Percentiles rank a stretch among this genome's conserved stretches.
These are phyloP conservation scores for Leptobrachium ailaonicum DNA, from an alignment of 2,113 vertebrate species.

Conservation along the genomic window DNA sequence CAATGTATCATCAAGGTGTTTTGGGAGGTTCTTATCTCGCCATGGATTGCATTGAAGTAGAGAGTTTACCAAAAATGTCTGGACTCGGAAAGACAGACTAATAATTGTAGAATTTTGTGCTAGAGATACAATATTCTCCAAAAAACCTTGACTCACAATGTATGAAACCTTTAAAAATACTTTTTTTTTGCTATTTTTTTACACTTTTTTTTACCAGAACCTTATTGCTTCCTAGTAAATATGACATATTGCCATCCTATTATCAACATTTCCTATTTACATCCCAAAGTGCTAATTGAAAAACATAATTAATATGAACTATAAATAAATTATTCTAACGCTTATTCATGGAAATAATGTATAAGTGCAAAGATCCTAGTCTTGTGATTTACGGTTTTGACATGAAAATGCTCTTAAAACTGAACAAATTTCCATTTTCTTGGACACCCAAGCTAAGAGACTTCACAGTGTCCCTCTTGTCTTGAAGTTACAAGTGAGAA, in stretches of 20 bases:
- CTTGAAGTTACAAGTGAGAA: not conserved
- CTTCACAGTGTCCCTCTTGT: not conserved
- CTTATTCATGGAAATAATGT: not conserved
- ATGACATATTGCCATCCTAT: no score
- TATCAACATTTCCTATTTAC: not conserved
- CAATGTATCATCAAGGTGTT: not conserved
- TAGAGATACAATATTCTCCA: not conserved
- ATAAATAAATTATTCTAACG: not conserved
- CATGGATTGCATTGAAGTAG: no score
- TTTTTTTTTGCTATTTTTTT: not conserved
- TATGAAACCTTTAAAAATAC: no score
- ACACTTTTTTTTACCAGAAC: not conserved
- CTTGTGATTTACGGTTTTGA: not conserved
- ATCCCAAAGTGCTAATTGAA: not conserved
- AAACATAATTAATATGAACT: not conserved
- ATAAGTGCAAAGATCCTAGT: not conserved
- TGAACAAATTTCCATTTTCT: constrained; percentile 32
- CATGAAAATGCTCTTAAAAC: constrained; percentile 40
- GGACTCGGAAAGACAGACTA: no score
- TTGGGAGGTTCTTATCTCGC: not conserved
- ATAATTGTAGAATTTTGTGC: no score
- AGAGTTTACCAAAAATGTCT: no score
- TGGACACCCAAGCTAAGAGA: not conserved
- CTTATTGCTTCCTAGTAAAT: not conserved
- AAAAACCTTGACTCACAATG: not conserved